These are phyloP conservation scores for Ahaetulla prasina DNA, from an alignment of 2,113 vertebrate species.

Conservation along the genomic window DNA sequence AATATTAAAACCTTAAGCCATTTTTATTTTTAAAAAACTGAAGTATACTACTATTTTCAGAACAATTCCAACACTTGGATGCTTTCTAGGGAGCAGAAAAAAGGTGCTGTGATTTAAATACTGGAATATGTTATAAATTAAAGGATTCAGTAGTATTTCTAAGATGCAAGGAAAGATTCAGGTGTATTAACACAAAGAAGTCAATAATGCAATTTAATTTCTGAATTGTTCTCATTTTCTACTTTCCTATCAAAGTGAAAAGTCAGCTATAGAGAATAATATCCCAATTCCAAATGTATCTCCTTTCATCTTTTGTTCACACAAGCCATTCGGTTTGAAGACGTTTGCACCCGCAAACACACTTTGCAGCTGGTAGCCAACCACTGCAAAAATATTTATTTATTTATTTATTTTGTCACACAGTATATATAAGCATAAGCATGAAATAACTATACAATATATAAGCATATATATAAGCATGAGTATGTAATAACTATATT, in stretches of 20 bases:
- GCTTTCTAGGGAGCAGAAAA: neutral
- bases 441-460: too few relatives aligned
- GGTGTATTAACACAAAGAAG: neutral
- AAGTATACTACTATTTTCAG: neutral
- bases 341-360: neutral
- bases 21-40: too few relatives aligned
- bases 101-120: neutral
- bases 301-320: neutral
- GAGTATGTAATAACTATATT: too few relatives aligned
- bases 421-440: too few relatives aligned
- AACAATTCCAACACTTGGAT: neutral
- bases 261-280: neutral
- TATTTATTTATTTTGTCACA: too few relatives aligned
- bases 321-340: neutral
- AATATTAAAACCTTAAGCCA: neutral
- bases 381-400: neutral
- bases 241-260: neutral
- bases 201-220: neutral
- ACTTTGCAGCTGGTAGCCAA: neutral
- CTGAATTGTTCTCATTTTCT: neutral
- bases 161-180: neutral
- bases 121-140: neutral
- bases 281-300: neutral
- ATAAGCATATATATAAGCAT: too few relatives aligned
- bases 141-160: neutral